Evolutionary conservation across 2,113 vertebrate species (phyloP), one percentile per base, ranked within the genome.

Genomic region (Cathartes aura): DNA sequence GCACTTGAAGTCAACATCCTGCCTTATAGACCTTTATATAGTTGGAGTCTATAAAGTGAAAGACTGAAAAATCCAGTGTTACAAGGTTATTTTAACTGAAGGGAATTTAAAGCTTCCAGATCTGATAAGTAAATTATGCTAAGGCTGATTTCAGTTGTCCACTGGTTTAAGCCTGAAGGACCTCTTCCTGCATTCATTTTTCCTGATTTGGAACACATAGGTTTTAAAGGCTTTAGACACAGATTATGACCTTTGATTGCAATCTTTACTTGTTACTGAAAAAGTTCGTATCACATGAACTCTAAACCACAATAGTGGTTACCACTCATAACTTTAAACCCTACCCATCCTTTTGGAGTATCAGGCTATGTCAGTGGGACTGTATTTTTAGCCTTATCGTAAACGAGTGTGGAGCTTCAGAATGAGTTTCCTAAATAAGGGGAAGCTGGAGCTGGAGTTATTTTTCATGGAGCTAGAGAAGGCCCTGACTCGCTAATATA

Each of bases 71-170:
- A 42, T 43, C 32, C 71, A 78, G 58, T 22, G 20, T 50, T 81
- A 70, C 40, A 67, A 95, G n/a, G n/a, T 58, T 93, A 76, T 70
- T 94, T 88, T 67, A 93, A 95, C 72, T 78, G 58, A 96, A 94
- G 76, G 55, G 67, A 71, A 87, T 74, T 74, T 88, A 71, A 55
- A 78, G 50, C 24, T 89, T 95, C 63, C 94, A 94, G 71, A 92
- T 95, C 94, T 92, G 88, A 83, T 93, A 94, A 92, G 53, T 30
- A 62, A 60, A 59, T 81, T 82, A 78, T 18, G 63, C 82, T 78
- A 60, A 81, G 89, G 88, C 76, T 81, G 68, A 95, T 93, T 93
- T 92, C 94, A 92, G 80, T 24, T 90, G 71, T 89, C 85, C 60
- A 67, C 17, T 66, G 40, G 53, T 32, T 86, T 60, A 78, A 82